A percentile compares a stretch with the other conserved stretches of the same genome.
These are phyloP conservation scores for Nymphalis polychloros DNA, from an alignment of 2,888 invertebrate species.

Conservation along the genomic window DNA sequence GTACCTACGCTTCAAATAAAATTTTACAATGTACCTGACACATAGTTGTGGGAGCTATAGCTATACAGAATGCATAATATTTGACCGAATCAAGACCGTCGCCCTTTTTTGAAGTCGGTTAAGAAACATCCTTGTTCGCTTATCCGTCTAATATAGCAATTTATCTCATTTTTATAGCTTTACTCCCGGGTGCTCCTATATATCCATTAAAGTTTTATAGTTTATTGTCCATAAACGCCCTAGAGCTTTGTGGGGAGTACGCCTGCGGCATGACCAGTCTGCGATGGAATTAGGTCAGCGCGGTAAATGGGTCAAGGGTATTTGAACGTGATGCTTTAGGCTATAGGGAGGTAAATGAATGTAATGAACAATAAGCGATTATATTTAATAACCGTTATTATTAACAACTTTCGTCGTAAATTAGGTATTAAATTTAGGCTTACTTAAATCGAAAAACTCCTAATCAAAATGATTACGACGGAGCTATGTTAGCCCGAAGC, in stretches of 20 bases:
- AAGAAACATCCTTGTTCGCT: not conserved
- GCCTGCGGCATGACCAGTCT: constrained; percentile 15
- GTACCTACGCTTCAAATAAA: no score
- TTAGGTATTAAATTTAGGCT: no score
- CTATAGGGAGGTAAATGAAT: not conserved
- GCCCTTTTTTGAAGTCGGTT: not conserved
- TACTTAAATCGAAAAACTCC: no score
- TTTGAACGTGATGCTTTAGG: not conserved
- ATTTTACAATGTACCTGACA: no score
- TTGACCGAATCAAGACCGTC: no score
- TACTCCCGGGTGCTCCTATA: constrained; percentile 19
- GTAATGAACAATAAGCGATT: not conserved
- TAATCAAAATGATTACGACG: no score
- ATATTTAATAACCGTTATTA: not conserved
- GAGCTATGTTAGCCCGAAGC: no score
- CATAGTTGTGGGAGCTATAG: no score
- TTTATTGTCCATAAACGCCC: constrained; percentile 26
- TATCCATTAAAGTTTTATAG: constrained; percentile 24
- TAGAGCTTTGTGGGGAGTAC: constrained; percentile 11
- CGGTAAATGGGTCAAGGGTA: constrained; percentile 34
- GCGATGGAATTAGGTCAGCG: constrained; percentile 28
- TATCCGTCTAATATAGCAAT: not conserved
- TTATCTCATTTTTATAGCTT: constrained; percentile 14
- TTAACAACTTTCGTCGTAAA: no score
- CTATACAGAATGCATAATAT: no score